Conservation (phyloP, 2,888 invertebrate species). For the Cheiracanthium punctorium region DNA sequence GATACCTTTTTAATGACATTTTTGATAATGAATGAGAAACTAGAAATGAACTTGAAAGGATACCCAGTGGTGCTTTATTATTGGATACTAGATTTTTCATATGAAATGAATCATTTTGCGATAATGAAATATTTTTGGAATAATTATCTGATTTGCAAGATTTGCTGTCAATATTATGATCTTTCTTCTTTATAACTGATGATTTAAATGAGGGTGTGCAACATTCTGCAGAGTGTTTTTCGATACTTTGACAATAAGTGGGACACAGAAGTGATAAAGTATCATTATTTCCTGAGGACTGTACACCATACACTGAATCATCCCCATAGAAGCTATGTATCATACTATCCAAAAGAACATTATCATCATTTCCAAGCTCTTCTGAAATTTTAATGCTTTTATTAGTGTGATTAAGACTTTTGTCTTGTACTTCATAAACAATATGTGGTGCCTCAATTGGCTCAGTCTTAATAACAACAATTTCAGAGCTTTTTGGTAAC, state of each 20-base stretch:
- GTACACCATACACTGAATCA: constrained; percentile 35
- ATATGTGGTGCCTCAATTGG: neutral
- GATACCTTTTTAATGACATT: neutral
- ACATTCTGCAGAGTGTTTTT: neutral
- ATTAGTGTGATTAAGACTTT: neutral
- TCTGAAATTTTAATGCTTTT: neutral
- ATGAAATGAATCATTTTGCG: neutral
- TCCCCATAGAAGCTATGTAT: constrained; percentile 63
- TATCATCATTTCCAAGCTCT: neutral
- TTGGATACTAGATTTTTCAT: neutral
- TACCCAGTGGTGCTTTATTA: neutral
- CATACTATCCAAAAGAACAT: neutral
- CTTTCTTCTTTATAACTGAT: neutral
- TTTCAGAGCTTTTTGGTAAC: neutral
- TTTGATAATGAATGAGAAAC: neutral
- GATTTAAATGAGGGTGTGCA: neutral
- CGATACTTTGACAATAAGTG: neutral
- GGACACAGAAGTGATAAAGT: neutral
- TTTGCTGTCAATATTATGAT: neutral
- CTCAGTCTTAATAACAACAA: neutral
- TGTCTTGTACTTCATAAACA: neutral
- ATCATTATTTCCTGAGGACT: constrained; percentile 29
- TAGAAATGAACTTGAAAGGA: neutral
- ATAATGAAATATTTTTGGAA: neutral
- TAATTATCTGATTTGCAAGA: neutral